Conservation (phyloP, 2,113 vertebrate species). For the Eubucco bourcierii region DNA sequence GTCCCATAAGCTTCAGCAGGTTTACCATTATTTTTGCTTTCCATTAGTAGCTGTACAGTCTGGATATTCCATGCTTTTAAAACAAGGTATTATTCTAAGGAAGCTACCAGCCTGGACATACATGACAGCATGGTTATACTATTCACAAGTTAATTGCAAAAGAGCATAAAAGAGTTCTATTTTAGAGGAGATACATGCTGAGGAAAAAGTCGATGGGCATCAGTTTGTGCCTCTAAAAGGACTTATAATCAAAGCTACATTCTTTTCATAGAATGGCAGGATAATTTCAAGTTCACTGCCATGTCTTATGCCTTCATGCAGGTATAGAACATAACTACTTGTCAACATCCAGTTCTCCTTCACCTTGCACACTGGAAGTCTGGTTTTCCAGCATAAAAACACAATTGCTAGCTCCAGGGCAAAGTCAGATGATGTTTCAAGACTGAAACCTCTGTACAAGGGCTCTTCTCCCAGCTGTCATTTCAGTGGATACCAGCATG, state of each 20-base stretch:
- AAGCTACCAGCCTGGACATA: neutral
- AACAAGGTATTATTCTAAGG: neutral
- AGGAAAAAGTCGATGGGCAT: neutral
- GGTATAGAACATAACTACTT: neutral
- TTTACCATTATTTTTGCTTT: neutral
- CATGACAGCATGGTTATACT: neutral
- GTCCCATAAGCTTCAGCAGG: neutral
- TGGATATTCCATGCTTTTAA: neutral
- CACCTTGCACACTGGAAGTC: neutral
- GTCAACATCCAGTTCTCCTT: neutral
- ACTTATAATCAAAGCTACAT: neutral
- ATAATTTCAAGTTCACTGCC: neutral
- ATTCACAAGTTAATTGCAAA: neutral
- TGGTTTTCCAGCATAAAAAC: neutral
- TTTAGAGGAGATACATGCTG: neutral
- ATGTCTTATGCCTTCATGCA: neutral
- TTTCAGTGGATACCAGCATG: neutral
- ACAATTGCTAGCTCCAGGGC: neutral
- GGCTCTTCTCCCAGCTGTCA: neutral
- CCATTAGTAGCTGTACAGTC: neutral
- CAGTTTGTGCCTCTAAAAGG: neutral
- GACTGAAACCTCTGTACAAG: neutral
- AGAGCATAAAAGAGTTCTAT: neutral
- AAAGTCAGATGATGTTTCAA: neutral
- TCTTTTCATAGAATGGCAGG: neutral